A percentile compares a stretch with the other conserved stretches of the same genome.
Conservation (phyloP, 1,140 invertebrate species). For the Homalodisca vitripennis region DNA sequence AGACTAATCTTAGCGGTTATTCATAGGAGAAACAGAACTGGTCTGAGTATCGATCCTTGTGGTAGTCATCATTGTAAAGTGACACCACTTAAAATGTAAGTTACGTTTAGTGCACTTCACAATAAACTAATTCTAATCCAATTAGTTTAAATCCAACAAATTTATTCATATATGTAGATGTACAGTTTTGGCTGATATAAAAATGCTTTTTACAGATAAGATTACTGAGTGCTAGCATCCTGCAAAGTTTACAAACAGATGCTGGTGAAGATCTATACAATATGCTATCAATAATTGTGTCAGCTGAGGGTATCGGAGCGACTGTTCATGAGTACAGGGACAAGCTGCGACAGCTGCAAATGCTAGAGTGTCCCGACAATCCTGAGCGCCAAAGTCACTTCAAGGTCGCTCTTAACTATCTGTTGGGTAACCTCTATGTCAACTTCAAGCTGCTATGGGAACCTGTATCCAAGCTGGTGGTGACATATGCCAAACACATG, state of each 20-base stretch:
- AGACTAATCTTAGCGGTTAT: no score
- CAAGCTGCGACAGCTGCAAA: slow-evolving; percentile 69
- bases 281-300: slow-evolving; percentile 65
- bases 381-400: not conserved
- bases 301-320: slow-evolving; percentile 64
- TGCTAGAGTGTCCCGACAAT: slow-evolving; percentile 53
- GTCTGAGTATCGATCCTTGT: no score
- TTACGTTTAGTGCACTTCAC: not conserved
- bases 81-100: no score
- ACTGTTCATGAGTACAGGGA: slow-evolving; percentile 75
- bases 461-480: slow-evolving; percentile 71
- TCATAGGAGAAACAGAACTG: no score
- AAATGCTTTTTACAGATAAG: slow-evolving; percentile 56
- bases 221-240: slow-evolving; percentile 65
- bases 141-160: not conserved
- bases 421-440: slow-evolving; percentile 78
- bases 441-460: slow-evolving; percentile 91
- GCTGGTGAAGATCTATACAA: slow-evolving; percentile 42
- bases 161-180: not conserved
- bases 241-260: slow-evolving; percentile 64
- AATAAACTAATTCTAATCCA: no score
- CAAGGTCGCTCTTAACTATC: slow-evolving; percentile 63
- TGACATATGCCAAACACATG: slow-evolving; percentile 66
- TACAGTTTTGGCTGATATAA: not conserved
- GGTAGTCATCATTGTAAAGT: no score